phyloP scores from a whole-genome alignment of 2,888 invertebrate genomes.

The Rotaria magnacalcarata region DNA sequence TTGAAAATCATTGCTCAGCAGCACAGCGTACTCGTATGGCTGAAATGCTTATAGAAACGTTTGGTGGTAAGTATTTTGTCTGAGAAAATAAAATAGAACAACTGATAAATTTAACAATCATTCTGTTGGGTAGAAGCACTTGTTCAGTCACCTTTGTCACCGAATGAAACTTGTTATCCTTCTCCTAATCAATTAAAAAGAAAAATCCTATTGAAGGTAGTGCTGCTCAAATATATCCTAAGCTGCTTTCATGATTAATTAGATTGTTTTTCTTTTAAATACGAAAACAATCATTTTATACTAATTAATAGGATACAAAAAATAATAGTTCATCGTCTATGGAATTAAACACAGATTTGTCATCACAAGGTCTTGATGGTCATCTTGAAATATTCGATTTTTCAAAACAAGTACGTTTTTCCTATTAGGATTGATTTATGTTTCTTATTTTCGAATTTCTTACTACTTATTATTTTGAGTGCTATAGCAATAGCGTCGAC shows the following conservation, averaged over 20 bases:
- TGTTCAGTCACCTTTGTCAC: background rate
- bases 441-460: no score
- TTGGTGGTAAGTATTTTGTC: background rate
- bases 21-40: background rate
- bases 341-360: background rate
- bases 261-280: background rate
- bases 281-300: background rate
- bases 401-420: background rate
- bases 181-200: background rate
- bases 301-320: background rate
- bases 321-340: background rate
- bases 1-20: constrained; percentile 36
- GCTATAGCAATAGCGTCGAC: no score
- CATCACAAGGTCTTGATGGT: background rate
- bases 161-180: background rate
- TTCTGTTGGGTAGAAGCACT: background rate
- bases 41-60: background rate
- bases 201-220: constrained; percentile 16
- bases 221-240: background rate
- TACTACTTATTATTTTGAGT: no score
- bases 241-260: background rate
- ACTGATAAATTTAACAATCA: background rate
- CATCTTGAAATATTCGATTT: background rate
- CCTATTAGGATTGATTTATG: background rate
- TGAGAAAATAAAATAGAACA: no score